Evolutionary conservation across 2,797 vertebrate species (phyloP), one percentile per base, ranked within the genome.

Genomic region (Gambusia yucatana): DNA sequence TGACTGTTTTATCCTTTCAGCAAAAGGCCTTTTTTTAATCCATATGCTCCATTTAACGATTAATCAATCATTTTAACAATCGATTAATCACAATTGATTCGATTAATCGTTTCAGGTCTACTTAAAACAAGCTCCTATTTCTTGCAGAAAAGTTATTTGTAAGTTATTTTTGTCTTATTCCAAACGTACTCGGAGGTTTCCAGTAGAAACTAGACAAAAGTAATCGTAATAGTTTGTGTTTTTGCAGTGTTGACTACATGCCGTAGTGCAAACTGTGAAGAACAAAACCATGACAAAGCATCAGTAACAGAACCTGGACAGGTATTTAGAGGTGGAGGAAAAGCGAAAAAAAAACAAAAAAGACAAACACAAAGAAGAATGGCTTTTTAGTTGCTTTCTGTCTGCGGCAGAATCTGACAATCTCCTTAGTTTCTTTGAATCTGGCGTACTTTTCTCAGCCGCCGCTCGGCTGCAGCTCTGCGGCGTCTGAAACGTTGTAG

Each of bases 351-450:
- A 25, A 52, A 73, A 33, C 25, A 11, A 36, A 13, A 65, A 25
- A 39, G 10, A 44, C 41, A 91, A 81, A 65, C 61, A 65, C 16
- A 41, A 41, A 41, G 61, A 91, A 89, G 91, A 87, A 95, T 94
- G 93, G 95, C 93, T 94, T 95, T 98, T 97, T 96, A 96, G 96
- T 97, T 97, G 96, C 96, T 98, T 96, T 92, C 81, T 91, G 84
- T 96, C 95, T 96, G 95, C 96, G 96, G 97, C 97, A 96, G 96
- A 97, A 97, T 96, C 97, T 96, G 98, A 99, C 98, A 99, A 99
- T 99, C 98, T 95, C 97, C 96, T 97, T 97, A 97, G 96, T 97
- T 97, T 96, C 96, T 96, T 96, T 96, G 93, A 97, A 93, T 97
- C 97, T 96, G 97, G 96, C 94, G 97, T 97, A 88, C 89, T 94